Base-by-base conservation (phyloP, 2,113 vertebrate species). In the Anhinga anhinga region DNA sequence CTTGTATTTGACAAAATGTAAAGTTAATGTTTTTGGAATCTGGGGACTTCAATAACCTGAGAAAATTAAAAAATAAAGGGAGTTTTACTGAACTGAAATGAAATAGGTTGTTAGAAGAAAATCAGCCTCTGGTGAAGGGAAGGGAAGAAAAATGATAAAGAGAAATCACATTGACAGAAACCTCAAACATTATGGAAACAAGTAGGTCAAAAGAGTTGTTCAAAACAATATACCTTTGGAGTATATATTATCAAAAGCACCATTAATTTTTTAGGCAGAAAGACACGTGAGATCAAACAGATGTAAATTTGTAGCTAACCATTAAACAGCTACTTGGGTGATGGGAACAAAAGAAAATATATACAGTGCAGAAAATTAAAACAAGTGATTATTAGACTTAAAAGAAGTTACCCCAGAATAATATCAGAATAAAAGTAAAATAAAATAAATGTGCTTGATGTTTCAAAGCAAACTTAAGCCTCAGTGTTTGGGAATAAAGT, bases 11-110 rank as follows among this genome's bases (percentile, higher is more conserved):
- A 96, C 88, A 95, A 95, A 96, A 96, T 97, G 91, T 95, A 95
- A 95, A 96, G 96, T 96, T 96, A 96, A 95, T 97, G 92, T 85
- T 94, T 96, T 96, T 96, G 66, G 90, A 97, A 96, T 80, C 88
- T 84, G 5, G 62, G 70, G 83, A 95, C 86, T 96, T 96, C 83
- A 88, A 47, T 93, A 92, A 95, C 74, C 78, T 83, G 94, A 73
- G 91, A 96, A 97, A 97, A 96, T 96, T 96, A 88, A 95, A 95
- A 89, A 97, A 86, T 92, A 91, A 93, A 96, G 81, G 73, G 71
- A 93, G 42, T 93, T 96, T 95, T 88, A 77, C 86, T 91, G 95
- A 95, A 77, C 3, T 92, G 82, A 84, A 92, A 67, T 72, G 86
- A 92, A 97, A 86, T 72, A 70, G 55, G 62, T 81, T 92, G 62